phyloP scores from a whole-genome alignment of 2,797 vertebrate genomes.

The Enteromius argenteus region DNA sequence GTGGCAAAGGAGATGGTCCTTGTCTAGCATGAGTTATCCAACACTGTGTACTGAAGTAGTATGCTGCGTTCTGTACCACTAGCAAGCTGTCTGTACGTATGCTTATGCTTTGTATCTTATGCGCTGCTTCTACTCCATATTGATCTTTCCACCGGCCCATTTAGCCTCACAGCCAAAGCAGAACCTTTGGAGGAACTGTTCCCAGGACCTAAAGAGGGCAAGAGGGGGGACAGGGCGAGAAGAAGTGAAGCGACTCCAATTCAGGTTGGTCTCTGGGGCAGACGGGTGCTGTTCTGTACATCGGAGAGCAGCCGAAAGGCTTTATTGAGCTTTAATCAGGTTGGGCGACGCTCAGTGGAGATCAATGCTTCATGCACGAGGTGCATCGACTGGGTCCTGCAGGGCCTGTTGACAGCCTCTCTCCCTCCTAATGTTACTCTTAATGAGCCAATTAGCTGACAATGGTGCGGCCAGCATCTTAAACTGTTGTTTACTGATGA shows the following conservation, averaged over 20 bases:
- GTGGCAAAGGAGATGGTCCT: constrained; percentile 63
- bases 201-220: constrained; percentile 32
- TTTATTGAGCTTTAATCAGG: constrained; percentile 84
- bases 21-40: constrained; percentile 40
- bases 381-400: constrained; percentile 77
- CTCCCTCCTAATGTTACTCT: constrained; percentile 83
- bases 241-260: constrained; percentile 53
- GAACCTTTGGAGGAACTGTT: constrained; percentile 21
- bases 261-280: constrained; percentile 70
- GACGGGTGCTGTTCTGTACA: constrained; percentile 67
- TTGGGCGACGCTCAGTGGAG: constrained; percentile 75
- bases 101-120: neutral
- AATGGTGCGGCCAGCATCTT: constrained; percentile 83
- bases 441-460: constrained; percentile 88
- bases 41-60: constrained; percentile 19
- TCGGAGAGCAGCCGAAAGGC: constrained; percentile 67
- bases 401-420: constrained; percentile 79
- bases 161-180: constrained; percentile 69
- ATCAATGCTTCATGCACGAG: constrained; percentile 82
- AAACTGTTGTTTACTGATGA: constrained; percentile 86
- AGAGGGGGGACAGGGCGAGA: constrained; percentile 11
- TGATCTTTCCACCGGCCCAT: constrained; percentile 72
- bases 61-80: neutral
- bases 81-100: neutral
- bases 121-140: constrained; percentile 64